A percentile compares a stretch with the other conserved stretches of the same genome.
phyloP scores from a whole-genome alignment of 23 tunicate genomes.

The Clavelina lepadiformis region DNA sequence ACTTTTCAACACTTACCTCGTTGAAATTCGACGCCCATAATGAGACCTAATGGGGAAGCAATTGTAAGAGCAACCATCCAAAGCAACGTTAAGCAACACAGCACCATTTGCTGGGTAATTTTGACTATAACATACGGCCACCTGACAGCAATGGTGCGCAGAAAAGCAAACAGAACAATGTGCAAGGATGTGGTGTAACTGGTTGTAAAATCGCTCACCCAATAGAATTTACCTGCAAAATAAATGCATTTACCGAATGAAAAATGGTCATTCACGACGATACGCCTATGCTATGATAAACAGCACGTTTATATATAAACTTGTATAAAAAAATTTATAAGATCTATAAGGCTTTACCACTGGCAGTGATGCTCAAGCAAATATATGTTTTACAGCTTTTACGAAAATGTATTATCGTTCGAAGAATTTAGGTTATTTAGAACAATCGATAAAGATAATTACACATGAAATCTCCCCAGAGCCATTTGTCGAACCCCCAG shows the following conservation, averaged over 20 bases:
- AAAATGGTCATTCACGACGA: no score
- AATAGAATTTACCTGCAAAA: conserved; percentile 67
- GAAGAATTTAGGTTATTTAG: no score
- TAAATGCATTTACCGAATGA: no score
- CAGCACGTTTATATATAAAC: no score
- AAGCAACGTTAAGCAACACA: conserved; percentile 1
- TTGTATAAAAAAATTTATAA: no score
- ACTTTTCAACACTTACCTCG: conserved; percentile 9
- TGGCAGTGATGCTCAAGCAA: no score
- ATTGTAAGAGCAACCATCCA: conserved; percentile 15
- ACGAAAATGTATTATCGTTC: no score
- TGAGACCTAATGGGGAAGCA: conserved; percentile 20
- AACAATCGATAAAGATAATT: no score
- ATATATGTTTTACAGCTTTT: no score
- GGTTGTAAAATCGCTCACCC: conserved; percentile 63
- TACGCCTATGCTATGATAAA: no score
- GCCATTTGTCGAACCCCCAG: conserved; percentile 47
- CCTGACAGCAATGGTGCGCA: conserved; percentile 47
- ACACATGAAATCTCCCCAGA: conserved; percentile 33
- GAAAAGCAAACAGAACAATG: conserved; percentile 43
- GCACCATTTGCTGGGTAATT: conserved; percentile 5
- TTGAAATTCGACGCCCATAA: conserved; percentile 32
- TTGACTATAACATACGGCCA: conserved; percentile 23
- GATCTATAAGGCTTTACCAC: no score
- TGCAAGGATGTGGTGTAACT: conserved; percentile 64